Conservation (phyloP, 1,140 invertebrate genomes). For the Temnothorax nylanderi region DNA sequence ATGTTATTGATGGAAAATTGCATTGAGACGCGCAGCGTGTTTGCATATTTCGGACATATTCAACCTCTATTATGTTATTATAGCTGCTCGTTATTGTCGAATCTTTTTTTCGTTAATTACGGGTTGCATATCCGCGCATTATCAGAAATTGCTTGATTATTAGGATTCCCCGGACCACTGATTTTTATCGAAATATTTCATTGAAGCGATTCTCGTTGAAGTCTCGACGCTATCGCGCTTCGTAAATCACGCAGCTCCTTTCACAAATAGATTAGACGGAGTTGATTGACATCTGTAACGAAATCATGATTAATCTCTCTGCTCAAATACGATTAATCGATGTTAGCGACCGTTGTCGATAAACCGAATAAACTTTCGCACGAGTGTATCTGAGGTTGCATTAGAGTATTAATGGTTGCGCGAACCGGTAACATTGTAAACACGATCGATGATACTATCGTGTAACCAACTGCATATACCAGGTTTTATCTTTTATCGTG, state of each 20-base stretch:
- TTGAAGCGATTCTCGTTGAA: not conserved
- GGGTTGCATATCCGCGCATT: not conserved
- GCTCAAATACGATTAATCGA: constrained; percentile 39
- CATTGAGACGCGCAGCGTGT: not conserved
- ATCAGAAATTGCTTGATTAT: not conserved
- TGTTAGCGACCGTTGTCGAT: constrained; percentile 32
- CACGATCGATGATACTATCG: constrained; percentile 45
- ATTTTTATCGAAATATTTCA: not conserved
- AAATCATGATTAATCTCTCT: constrained; percentile 39
- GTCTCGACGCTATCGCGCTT: not conserved
- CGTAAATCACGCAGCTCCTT: not conserved
- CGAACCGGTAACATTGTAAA: constrained; percentile 49
- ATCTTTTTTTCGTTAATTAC: constrained; percentile 20
- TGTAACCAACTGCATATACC: not conserved
- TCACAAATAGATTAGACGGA: constrained; percentile 15
- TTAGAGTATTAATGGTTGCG: constrained; percentile 49
- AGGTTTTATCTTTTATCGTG: constrained; percentile 49
- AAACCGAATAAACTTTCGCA: constrained; percentile 52
- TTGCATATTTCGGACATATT: not conserved
- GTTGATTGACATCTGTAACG: constrained; percentile 3
- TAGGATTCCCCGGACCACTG: not conserved
- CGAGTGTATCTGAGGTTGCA: constrained; percentile 4
- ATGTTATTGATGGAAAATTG: constrained; percentile 35
- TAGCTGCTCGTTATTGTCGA: not conserved
- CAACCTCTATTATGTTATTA: not conserved